Evolutionary conservation across 1,140 invertebrate genomes (phyloP), one percentile per base, ranked within the genome.

Genomic region (Tribolium castaneum): DNA sequence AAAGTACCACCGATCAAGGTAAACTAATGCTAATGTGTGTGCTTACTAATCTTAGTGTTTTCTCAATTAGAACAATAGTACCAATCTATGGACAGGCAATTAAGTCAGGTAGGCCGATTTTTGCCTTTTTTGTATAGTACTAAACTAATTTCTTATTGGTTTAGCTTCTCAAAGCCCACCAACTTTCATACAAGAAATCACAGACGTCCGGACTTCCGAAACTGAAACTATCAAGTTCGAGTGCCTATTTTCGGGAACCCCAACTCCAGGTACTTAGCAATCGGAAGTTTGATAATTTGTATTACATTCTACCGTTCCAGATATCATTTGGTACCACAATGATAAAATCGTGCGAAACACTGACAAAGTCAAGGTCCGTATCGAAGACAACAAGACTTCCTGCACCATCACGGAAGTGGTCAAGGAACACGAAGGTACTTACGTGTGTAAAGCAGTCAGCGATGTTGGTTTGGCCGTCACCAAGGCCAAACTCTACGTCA

Each of bases 261-360:
- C 96, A 66, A 88, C 85, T 82, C 96, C 96, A 92, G 93, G 94
- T 95, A 90, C 86, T 71, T 62, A 12, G 10, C 56, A 22, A 52
- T 22, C n/a, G 16, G 16, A 19, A 19, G 16, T 19, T 19, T 19
- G 16, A 19, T 2, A 2, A 16, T 51, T 14, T 71, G 16, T 16
- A 45, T 6, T 13, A 71, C 49, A 49, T 49, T 66, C 7, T 25
- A 16, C 10, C 10, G n/a, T 13, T 90, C 75, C 87, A 93, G 94
- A 95, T 89, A 92, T 98, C 78, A 92, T 94, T 81, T 99, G 97
- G 97, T 97, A 95, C 87, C 94, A 94, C 85, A 92, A 97, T 85
- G 94, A 95, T 82, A 93, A 94, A 86, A 88, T 95, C 76, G 88
- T 97, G 75, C 90, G 91, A 83, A 93, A 91, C 77, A 92, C 92